Conservation (phyloP, 2,888 invertebrate species). For the Notodonta ziczac region DNA sequence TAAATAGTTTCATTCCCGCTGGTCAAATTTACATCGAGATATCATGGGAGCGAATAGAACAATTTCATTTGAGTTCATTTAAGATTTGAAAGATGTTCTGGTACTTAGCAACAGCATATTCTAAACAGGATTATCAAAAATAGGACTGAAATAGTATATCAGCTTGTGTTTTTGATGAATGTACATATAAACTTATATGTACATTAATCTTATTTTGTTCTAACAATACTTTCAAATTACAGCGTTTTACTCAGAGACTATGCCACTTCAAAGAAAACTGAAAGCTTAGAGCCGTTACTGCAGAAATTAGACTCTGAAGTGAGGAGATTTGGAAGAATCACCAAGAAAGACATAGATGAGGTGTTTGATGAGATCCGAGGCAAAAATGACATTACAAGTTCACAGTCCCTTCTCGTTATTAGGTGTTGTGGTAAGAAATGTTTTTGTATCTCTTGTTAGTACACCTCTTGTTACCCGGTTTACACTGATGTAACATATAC, state of each 20-base stretch:
- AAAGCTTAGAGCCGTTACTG: slow-evolving; percentile 87
- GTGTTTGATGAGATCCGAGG: slow-evolving; percentile 90
- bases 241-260: slow-evolving; percentile 85
- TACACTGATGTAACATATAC: too few relatives aligned
- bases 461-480: too few relatives aligned
- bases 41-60: background rate
- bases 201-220: background rate
- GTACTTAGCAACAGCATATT: too few relatives aligned
- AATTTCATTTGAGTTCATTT: too few relatives aligned
- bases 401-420: slow-evolving; percentile 91
- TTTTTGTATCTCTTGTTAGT: background rate
- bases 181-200: too few relatives aligned
- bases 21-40: background rate
- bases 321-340: slow-evolving; percentile 89
- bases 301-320: slow-evolving; percentile 88
- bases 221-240: slow-evolving; percentile 18
- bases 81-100: too few relatives aligned
- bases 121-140: too few relatives aligned
- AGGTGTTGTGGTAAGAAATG: slow-evolving; percentile 89
- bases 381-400: slow-evolving; percentile 89
- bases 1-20: background rate
- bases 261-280: slow-evolving; percentile 82
- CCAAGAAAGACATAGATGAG: slow-evolving; percentile 90
- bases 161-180: too few relatives aligned
- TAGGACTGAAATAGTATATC: too few relatives aligned